Evolutionary conservation across 1,140 invertebrate species (phyloP).

Genomic region (Camponotus vicinus): DNA sequence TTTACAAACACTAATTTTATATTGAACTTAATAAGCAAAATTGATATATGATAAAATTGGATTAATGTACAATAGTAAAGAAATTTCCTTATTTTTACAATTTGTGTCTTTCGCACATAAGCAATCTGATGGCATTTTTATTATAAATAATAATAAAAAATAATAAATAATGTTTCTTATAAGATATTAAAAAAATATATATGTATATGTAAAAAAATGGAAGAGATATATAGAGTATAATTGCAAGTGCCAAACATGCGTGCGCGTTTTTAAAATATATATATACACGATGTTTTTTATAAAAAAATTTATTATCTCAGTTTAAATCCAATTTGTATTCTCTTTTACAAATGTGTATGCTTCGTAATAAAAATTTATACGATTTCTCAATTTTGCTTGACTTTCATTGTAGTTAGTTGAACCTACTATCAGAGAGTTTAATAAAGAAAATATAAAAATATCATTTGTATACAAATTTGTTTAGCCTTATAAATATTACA

Average conservation of each 20-base stretch:
- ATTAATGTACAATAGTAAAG: neutral
- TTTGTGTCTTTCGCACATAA: neutral
- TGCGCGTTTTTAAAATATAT: neutral
- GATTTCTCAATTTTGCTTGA: slow-evolving; percentile 70
- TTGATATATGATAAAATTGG: neutral
- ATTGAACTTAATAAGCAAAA: neutral
- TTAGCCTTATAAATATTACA: neutral
- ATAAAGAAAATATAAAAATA: neutral
- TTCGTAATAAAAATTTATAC: slow-evolving; percentile 77
- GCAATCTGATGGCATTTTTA: slow-evolving; percentile 1
- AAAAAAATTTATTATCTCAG: slow-evolving; percentile 9
- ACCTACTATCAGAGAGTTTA: slow-evolving; percentile 66
- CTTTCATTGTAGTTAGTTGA: slow-evolving; percentile 80
- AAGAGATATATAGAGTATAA: neutral
- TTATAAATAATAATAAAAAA: neutral
- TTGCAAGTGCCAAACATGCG: slow-evolving; percentile 27
- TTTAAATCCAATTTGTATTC: slow-evolving; percentile 58
- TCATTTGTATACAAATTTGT: neutral
- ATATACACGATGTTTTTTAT: neutral
- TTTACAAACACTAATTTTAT: slow-evolving; percentile 15
- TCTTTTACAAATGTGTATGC: slow-evolving; percentile 69
- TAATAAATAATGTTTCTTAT: neutral
- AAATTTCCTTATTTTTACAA: neutral
- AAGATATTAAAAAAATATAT: neutral
- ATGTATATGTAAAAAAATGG: neutral